phyloP scores from a whole-genome alignment of 2,797 vertebrate species.

The Helarctos malayanus region DNA sequence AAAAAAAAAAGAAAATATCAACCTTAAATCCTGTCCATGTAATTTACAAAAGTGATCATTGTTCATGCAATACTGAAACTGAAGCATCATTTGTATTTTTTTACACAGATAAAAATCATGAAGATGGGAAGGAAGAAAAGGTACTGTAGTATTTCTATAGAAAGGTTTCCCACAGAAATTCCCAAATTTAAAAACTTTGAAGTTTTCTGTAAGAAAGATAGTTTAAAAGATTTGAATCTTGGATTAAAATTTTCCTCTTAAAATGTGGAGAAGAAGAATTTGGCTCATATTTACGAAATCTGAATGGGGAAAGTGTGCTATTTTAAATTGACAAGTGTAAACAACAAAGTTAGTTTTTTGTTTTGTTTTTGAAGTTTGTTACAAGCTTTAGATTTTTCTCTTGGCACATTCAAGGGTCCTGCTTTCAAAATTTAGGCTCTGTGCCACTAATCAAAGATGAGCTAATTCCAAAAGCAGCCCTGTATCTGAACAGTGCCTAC shows the following conservation, averaged over 20 bases:
- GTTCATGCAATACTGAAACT: conserved; percentile 28
- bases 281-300: conserved; percentile 64
- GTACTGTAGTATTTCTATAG: conserved; percentile 15
- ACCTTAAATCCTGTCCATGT: conserved; percentile 41
- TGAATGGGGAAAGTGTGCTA: conserved; percentile 1
- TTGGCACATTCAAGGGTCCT: conserved; percentile 40
- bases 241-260: conserved; percentile 58
- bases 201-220: conserved; percentile 67
- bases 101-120: conserved; percentile 1
- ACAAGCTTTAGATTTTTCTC: conserved; percentile 64
- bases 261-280: conserved; percentile 67
- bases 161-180: conserved; percentile 57
- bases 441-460: conserved; percentile 62
- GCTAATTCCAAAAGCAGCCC: conserved; percentile 80
- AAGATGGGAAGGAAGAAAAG: conserved; percentile 31
- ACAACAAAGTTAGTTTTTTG: background rate
- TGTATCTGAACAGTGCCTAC: conserved; percentile 75
- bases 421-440: conserved; percentile 71
- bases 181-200: conserved; percentile 67
- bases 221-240: conserved; percentile 73
- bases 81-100: background rate
- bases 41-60: conserved; percentile 67
- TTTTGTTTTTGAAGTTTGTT: conserved; percentile 31
- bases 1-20: conserved; percentile 62
- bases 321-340: conserved; percentile 46